Base-by-base conservation (phyloP, 2,888 invertebrate species). In the Mechanitis mazaeus region DNA sequence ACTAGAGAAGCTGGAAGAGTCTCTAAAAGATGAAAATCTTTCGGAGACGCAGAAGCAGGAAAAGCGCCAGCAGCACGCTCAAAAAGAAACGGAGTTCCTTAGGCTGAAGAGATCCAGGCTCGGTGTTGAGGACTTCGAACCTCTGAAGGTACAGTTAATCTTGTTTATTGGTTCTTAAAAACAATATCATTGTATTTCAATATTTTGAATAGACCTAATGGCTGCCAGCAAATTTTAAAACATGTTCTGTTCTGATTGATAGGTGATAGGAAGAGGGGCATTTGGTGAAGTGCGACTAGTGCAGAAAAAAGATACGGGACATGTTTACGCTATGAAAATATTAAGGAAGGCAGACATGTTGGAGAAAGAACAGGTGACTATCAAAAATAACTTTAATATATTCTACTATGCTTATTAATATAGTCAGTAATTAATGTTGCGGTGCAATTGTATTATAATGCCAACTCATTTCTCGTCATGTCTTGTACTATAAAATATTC, bases 321-420 rank as follows among this genome's bases (percentile, higher is more conserved):
- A 99, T 88, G 97, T 99, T 58, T 99, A 99, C 86, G 99, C 99
- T 47, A 99, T 99, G 99, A 99, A 99, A 91, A 99, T 99, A 79
- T 93, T 99, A 61, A 93, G 98, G 69, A 99, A 99, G 84, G 96
- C 97, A 3, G 99, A 99, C 83, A 99, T 99, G 99, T 91, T 99
- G 61, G 99, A 99, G 83, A 99, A 99, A 82, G 99, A 99, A 90
- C 99, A 99, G 92, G 94, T 95, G 65, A 63, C 67, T 69, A 5
- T 20, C 20, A 20, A 20, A 20, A 20, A 20, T 20, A 20, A 20
- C 20, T 20, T 20, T 20, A 20, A 20, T 20, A 20, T 20, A 20
- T 20, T 20, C 0, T 20, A 20, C 20, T 20, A 20, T 20, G 20
- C 20, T 20, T 20, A 20, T 20, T 20, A 20, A 20, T 20, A 20